Conservation (phyloP, 2,113 vertebrate species). For the Pavo muticus region DNA sequence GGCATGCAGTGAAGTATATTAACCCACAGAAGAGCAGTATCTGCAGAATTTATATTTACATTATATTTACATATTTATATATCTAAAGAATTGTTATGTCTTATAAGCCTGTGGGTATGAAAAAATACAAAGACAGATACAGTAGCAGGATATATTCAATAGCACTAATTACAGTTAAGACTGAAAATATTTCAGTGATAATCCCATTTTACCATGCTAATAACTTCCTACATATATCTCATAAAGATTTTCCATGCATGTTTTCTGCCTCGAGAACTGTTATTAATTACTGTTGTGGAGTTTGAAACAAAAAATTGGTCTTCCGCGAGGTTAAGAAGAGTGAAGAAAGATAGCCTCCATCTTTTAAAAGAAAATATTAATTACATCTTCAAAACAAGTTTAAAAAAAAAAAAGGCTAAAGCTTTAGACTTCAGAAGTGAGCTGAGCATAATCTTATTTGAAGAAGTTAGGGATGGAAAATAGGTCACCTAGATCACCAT, state of each 20-base stretch:
- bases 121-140: not conserved
- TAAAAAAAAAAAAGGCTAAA: not conserved
- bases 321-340: not conserved
- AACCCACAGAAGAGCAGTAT: not conserved
- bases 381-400: not conserved
- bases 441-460: not conserved
- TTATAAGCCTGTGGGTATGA: not conserved
- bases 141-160: not conserved
- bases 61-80: not conserved
- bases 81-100: not conserved
- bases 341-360: not conserved
- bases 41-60: not conserved
- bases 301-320: not conserved
- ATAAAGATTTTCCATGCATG: not conserved
- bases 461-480: not conserved
- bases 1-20: not conserved
- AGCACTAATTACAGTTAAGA: not conserved
- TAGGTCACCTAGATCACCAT: not conserved
- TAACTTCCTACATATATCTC: not conserved
- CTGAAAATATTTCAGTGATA: slow-evolving; percentile 1
- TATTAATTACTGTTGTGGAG: not conserved
- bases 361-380: not conserved
- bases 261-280: not conserved
- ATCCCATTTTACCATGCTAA: not conserved
- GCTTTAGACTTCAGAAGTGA: not conserved